Evolutionary conservation across 2,888 invertebrate genomes (phyloP).

Genomic region (Scaptodrosophila latifasciaeformis): DNA sequence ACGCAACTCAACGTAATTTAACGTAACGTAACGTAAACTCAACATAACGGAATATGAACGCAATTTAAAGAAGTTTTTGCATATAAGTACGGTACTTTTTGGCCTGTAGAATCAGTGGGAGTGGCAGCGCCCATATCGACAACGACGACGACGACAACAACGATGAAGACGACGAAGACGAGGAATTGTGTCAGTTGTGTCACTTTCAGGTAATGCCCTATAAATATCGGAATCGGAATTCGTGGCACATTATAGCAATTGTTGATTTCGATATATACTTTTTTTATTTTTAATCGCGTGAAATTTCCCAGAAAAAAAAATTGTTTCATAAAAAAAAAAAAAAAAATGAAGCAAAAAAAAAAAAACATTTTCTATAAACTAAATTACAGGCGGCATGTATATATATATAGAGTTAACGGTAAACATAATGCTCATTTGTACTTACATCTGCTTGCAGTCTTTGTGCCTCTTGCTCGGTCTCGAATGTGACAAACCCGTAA

Average conservation of each 20-base stretch:
- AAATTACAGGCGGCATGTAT: constrained; percentile 21
- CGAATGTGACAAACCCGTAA: constrained; percentile 86
- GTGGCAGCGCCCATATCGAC: constrained; percentile 3
- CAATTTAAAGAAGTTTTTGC: constrained; percentile 66
- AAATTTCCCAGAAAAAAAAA: neutral
- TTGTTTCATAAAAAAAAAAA: neutral
- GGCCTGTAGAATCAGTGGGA: constrained; percentile 11
- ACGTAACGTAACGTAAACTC: constrained; percentile 44
- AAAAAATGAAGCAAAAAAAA: constrained; percentile 29
- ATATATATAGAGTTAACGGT: constrained; percentile 11
- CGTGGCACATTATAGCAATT: constrained; percentile 51
- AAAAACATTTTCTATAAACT: constrained; percentile 30
- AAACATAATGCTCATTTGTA: constrained; percentile 35
- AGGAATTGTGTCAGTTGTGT: constrained; percentile 14
- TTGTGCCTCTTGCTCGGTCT: constrained; percentile 90
- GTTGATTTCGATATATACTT: constrained; percentile 9
- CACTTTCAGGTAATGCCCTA: constrained; percentile 58
- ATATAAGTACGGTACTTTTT: constrained; percentile 31
- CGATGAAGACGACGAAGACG: no score
- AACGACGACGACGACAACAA: no score
- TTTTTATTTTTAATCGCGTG: neutral
- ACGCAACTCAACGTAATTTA: constrained; percentile 68
- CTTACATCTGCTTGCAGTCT: constrained; percentile 82
- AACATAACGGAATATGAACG: constrained; percentile 51
- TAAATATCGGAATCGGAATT: constrained; percentile 57